Base-by-base conservation (phyloP, 2,888 invertebrate species). In the Ariolimax columbianus region DNA sequence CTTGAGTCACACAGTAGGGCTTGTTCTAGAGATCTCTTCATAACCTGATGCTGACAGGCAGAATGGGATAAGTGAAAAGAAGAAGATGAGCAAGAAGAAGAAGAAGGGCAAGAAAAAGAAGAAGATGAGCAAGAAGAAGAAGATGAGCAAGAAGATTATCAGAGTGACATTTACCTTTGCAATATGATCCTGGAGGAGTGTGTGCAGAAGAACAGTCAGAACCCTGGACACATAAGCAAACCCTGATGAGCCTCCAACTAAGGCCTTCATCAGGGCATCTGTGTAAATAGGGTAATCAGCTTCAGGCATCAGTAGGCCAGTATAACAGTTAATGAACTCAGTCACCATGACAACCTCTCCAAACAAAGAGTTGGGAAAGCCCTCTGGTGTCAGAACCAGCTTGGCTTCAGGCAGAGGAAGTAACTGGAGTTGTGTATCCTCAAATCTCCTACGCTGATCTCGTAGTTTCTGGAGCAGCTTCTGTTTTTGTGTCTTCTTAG, bases 301-400 rank as follows among this genome's bases (percentile, higher is more conserved):
- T 36, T 93, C 92, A 7, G 94, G 93, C 93, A 93, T 92, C 26
- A 94, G 89, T 38, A 94, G 88, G 0, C 92, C 93, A 70, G 90
- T 88, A 88, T 93, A 94, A 87, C 92, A 92, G 81, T 90, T 91
- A 77, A 94, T 91, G 85, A 94, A 94, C 87, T 94, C 94, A 36
- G 94, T 93, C 9, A 94, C 90, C 94, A 94, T 94, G 85, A 93
- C 91, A 86, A 94, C 92, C 86, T 94, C 94, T 59, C 94, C 94
- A 90, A 94, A 94, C 81, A 91, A 83, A 73, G 93, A 93, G 87
- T 94, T 93, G 6, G 94, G 93, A 43, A 94, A 79, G 26, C 93
- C 92, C 43, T 93, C 93, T 14, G 94, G 94, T 9, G 93, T 93
- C 30, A 90, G 83, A 7, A 94, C 93, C 19, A 93, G 88, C 78